These are phyloP conservation scores for Xestobium rufovillosum DNA, from an alignment of 2,888 invertebrate species.

Conservation along the genomic window DNA sequence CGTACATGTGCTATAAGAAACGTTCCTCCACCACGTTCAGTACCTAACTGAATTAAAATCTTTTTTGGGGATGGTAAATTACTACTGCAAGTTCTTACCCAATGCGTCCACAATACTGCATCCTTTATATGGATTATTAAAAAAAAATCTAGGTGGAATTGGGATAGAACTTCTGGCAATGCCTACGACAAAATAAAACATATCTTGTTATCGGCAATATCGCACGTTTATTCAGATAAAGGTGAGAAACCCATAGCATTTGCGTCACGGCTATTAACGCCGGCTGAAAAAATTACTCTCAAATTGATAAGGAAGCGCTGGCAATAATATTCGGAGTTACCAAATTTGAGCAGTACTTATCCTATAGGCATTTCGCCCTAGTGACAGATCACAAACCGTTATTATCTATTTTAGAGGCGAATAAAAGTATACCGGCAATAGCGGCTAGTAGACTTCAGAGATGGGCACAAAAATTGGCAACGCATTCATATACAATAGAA, in stretches of 20 bases:
- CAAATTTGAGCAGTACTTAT: constrained; percentile 11
- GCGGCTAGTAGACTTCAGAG: constrained; percentile 9
- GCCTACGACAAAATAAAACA: no score
- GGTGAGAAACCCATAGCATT: no score
- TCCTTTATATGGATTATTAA: constrained; percentile 13
- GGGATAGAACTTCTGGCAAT: no score
- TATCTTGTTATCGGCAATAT: no score
- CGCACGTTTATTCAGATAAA: no score
- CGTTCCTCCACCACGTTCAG: constrained; percentile 8
- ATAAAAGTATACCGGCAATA: no score
- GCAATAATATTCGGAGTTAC: no score
- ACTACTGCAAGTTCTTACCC: constrained; percentile 17
- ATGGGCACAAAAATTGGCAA: constrained; percentile 10
- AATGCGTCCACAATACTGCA: constrained; percentile 7
- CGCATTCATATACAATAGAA: constrained; percentile 4
- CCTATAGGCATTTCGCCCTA: constrained; percentile 4
- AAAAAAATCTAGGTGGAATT: constrained; percentile 12
- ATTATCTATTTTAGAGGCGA: constrained; percentile 10
- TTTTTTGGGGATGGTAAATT: constrained; percentile 16
- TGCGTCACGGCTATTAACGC: no score
- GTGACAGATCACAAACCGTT: constrained; percentile 8
- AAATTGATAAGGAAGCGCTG: no score
- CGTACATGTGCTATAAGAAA: constrained; percentile 21
- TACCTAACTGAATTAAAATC: constrained; percentile 14
- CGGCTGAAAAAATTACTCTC: no score